Conservation (phyloP, 2,888 invertebrate genomes). For the Athalia rosae region DNA sequence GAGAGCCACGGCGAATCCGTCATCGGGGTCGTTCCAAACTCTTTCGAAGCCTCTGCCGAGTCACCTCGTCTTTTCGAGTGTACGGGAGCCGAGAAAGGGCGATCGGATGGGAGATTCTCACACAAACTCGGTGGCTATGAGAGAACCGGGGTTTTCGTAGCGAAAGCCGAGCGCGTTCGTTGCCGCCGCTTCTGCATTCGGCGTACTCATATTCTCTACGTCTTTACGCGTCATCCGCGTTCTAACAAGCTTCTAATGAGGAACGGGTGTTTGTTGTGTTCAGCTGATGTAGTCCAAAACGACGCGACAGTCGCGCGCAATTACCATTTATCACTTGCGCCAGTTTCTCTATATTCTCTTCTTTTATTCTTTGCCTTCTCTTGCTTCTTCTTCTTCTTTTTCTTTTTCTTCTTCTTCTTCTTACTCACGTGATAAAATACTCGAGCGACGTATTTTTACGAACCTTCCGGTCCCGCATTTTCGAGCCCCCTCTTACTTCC, state of each 20-base stretch:
- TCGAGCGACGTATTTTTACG: not conserved
- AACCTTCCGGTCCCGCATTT: conserved; percentile 10
- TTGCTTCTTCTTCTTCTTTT: not conserved
- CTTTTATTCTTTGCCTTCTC: conserved; percentile 41
- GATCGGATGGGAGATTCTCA: no score
- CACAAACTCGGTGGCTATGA: no score
- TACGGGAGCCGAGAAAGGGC: no score
- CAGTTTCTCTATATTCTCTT: conserved; percentile 48
- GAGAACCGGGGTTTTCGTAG: no score
- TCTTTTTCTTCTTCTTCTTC: not conserved
- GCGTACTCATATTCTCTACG: not conserved
- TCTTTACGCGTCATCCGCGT: conserved; percentile 58
- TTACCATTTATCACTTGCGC: conserved; percentile 68
- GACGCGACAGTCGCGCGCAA: conserved; percentile 65
- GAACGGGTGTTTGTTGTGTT: conserved; percentile 69
- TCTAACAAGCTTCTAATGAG: conserved; percentile 71
- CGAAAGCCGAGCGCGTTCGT: no score
- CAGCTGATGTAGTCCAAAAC: conserved; percentile 48
- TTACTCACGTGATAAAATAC: conserved; percentile 2
- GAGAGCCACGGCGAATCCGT: conserved; percentile 43
- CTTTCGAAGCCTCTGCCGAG: no score
- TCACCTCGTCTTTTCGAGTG: no score
- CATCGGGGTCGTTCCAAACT: conserved; percentile 22
- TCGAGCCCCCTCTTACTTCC: not conserved
- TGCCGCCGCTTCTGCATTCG: no score